Conservation (phyloP, 2,113 vertebrate genomes). For the Antechinus stuartii region DNA sequence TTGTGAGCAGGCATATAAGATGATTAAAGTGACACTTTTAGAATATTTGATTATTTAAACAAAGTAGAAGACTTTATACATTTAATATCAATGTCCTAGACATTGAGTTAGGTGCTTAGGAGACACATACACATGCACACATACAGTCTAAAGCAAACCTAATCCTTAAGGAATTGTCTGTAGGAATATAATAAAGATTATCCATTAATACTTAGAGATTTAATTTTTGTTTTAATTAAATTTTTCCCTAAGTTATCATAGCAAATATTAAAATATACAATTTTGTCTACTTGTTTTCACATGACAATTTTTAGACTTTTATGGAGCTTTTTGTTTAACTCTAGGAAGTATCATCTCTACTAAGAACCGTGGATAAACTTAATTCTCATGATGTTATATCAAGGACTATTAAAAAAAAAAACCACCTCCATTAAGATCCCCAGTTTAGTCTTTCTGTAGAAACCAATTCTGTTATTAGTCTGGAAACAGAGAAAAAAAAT, state of each 20-base stretch:
- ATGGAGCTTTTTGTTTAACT: conserved; percentile 41
- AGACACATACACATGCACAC: neutral
- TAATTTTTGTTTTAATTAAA: neutral
- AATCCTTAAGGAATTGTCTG: neutral
- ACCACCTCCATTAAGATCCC: conserved; percentile 27
- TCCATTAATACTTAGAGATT: neutral
- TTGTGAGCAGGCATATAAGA: neutral
- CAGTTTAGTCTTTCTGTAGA: conserved; percentile 27
- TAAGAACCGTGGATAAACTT: conserved; percentile 24
- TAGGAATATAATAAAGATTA: neutral
- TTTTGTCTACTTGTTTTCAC: conserved; percentile 38
- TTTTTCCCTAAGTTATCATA: neutral
- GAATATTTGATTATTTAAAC: neutral
- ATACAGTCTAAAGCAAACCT: neutral
- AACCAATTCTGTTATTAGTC: conserved; percentile 34
- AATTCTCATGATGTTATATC: conserved; percentile 31
- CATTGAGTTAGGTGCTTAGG: neutral
- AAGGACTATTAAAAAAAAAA: conserved; percentile 55
- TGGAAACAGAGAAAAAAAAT: neutral
- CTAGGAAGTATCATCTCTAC: neutral
- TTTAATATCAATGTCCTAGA: neutral
- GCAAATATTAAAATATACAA: conserved; percentile 38
- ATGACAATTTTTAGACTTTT: conserved; percentile 30
- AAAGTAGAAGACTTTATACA: neutral
- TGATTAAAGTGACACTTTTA: neutral